Evolutionary conservation across 2,888 invertebrate species (phyloP).

Genomic region (Yponomeuta sedellus): DNA sequence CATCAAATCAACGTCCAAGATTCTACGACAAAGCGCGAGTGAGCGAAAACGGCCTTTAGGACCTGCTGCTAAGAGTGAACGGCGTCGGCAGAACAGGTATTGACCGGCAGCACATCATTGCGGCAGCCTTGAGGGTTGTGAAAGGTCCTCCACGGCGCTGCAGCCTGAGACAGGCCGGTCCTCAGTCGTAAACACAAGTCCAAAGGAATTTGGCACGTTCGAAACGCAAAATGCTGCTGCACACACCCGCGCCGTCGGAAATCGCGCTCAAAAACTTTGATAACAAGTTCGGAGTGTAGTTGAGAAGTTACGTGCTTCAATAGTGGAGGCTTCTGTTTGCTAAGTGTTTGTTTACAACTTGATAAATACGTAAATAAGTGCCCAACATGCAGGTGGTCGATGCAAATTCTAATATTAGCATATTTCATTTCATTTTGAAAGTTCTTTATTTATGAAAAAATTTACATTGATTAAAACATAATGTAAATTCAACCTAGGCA

Average conservation of each 20-base stretch:
- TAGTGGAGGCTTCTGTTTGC: neutral
- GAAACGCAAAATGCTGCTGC: neutral
- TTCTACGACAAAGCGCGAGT: neutral
- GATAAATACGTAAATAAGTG: neutral
- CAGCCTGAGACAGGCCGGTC: neutral
- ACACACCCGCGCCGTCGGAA: neutral
- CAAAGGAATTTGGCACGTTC: conserved; percentile 9
- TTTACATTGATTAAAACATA: no score
- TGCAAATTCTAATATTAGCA: no score
- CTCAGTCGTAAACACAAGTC: conserved; percentile 3
- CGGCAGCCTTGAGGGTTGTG: conserved; percentile 13
- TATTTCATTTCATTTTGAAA: no score
- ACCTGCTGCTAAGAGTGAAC: neutral
- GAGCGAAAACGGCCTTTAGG: neutral
- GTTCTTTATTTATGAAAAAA: no score
- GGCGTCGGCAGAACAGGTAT: neutral
- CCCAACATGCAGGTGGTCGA: no score
- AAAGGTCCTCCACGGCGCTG: neutral
- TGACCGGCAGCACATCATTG: conserved; percentile 1
- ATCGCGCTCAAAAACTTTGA: neutral
- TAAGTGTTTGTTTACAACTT: neutral
- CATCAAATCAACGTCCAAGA: neutral
- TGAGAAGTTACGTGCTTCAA: neutral
- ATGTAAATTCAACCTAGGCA: no score
- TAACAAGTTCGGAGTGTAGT: neutral